Percentiles rank a stretch among this genome's conserved stretches.
phyloP scores from a whole-genome alignment of 2,888 invertebrate species.

The Eudemis profundana region DNA sequence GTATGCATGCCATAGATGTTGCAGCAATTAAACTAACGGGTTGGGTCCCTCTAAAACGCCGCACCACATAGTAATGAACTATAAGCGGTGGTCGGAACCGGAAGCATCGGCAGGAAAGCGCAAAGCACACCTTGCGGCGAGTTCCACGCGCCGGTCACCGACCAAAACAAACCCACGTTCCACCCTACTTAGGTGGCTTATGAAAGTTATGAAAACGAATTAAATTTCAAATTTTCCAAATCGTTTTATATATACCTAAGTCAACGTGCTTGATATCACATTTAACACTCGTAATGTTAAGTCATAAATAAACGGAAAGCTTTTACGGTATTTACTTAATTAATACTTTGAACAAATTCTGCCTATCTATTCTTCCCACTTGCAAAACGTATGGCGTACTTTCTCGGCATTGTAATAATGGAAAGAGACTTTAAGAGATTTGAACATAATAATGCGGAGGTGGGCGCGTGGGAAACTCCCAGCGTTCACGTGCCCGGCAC shows the following conservation, averaged over 20 bases:
- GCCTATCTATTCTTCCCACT: constrained; percentile 59
- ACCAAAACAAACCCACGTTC: constrained; percentile 52
- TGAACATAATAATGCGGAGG: constrained; percentile 84
- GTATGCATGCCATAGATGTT: background rate
- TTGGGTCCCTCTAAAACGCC: constrained; percentile 15
- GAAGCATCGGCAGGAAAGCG: constrained; percentile 61
- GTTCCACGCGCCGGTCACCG: constrained; percentile 54
- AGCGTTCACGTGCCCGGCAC: constrained; percentile 80
- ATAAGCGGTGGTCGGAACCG: constrained; percentile 51
- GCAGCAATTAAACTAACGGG: constrained; percentile 6
- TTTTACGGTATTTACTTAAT: constrained; percentile 33
- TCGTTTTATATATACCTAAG: background rate
- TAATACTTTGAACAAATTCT: constrained; percentile 28
- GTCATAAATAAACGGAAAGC: background rate
- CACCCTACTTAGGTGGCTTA: constrained; percentile 24
- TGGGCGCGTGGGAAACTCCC: constrained; percentile 85
- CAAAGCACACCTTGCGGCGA: constrained; percentile 47
- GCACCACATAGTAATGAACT: constrained; percentile 34
- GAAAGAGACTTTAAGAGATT: constrained; percentile 82
- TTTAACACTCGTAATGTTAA: background rate
- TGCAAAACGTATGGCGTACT: constrained; percentile 77
- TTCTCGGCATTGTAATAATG: constrained; percentile 82
- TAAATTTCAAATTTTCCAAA: background rate
- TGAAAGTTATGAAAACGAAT: background rate
- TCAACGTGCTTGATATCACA: too few species aligned